These are phyloP conservation scores for Sciaenops ocellatus DNA, from an alignment of 2,797 vertebrate species.

Conservation along the genomic window DNA sequence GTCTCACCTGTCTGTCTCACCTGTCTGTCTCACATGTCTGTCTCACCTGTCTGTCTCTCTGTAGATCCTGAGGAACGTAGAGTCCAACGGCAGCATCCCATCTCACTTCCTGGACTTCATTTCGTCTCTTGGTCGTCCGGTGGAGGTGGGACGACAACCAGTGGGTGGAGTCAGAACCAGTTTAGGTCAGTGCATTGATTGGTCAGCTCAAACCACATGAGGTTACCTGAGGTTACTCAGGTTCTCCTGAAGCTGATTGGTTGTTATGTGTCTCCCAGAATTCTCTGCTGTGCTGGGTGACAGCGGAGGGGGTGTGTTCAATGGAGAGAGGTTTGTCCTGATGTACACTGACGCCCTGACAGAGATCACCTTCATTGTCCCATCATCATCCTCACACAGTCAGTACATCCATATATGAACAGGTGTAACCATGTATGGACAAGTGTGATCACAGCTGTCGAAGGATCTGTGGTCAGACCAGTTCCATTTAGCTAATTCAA, in stretches of 20 bases:
- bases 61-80: conserved; percentile 93
- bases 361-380: conserved; percentile 93
- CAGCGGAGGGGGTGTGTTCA: conserved; percentile 91
- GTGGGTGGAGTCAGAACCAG: conserved; percentile 61
- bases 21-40: background rate
- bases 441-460: background rate
- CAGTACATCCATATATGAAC: conserved; percentile 1
- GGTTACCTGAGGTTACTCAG: background rate
- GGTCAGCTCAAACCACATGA: background rate
- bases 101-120: conserved; percentile 93
- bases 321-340: conserved; percentile 90
- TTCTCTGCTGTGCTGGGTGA: conserved; percentile 86
- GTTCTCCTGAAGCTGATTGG: background rate
- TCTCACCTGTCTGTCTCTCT: conserved; percentile 14
- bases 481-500: too few species aligned
- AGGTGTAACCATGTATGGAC: background rate
- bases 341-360: conserved; percentile 92
- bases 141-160: conserved; percentile 78
- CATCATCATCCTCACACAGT: conserved; percentile 70
- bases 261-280: conserved; percentile 80
- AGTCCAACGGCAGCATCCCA: conserved; percentile 88
- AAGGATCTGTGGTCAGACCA: too few species aligned
- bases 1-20: background rate
- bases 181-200: conserved; percentile 85
- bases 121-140: conserved; percentile 91